These are phyloP conservation scores for Spodoptera littoralis DNA, from an alignment of 2,888 invertebrate genomes.

Conservation along the genomic window DNA sequence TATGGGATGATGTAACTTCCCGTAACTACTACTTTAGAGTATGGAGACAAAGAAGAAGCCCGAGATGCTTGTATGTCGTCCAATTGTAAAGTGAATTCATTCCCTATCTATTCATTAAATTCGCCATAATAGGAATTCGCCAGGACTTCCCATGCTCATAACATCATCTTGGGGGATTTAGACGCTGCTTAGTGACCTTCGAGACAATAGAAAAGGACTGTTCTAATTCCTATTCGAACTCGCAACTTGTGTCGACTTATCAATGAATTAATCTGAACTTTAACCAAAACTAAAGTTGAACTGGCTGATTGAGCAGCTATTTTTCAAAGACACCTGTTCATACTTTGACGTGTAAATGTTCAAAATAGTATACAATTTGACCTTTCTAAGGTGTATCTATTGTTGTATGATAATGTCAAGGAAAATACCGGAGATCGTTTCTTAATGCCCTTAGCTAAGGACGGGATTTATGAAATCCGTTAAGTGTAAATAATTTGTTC, in stretches of 20 bases:
- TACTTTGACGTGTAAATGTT: constrained; percentile 39
- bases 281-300: too few relatives aligned
- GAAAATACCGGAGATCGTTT: constrained; percentile 64
- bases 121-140: not conserved
- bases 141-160: too few relatives aligned
- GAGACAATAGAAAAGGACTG: too few relatives aligned
- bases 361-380: constrained; percentile 58
- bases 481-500: constrained; percentile 23
- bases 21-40: not conserved
- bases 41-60: constrained; percentile 9
- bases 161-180: too few relatives aligned
- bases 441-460: constrained; percentile 51
- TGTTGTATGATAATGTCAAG: constrained; percentile 74
- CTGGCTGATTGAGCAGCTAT: constrained; percentile 1
- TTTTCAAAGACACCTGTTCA: constrained; percentile 31
- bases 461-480: constrained; percentile 43
- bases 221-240: too few relatives aligned
- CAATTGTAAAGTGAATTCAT: not conserved
- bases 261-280: too few relatives aligned
- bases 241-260: too few relatives aligned
- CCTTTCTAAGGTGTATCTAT: constrained; percentile 58
- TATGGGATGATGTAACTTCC: constrained; percentile 8
- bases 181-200: too few relatives aligned
- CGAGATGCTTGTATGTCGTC: not conserved
- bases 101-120: not conserved